Percentiles rank a stretch among this genome's conserved stretches.
Conservation (phyloP, 2,888 invertebrate genomes). For the Entomobrya proxima region DNA sequence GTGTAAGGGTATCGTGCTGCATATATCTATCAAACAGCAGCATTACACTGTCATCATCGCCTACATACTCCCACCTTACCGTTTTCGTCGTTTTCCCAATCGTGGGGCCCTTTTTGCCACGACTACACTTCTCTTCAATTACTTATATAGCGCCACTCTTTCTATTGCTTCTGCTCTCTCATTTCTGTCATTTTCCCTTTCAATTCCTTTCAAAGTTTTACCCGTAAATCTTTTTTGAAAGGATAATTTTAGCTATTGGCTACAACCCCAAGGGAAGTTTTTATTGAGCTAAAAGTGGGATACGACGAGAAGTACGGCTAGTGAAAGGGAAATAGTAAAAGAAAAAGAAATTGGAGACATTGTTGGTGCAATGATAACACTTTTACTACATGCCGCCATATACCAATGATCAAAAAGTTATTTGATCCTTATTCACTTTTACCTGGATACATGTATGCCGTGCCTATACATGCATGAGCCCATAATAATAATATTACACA, state of each 20-base stretch:
- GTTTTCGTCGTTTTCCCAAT: conserved; percentile 17
- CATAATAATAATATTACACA: conserved; percentile 17
- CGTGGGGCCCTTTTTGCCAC: conserved; percentile 1
- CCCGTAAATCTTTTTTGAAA: conserved; percentile 75
- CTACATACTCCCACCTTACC: conserved; percentile 15
- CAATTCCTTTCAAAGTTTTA: conserved; percentile 72
- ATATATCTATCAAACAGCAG: no score
- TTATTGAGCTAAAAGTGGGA: conserved; percentile 59
- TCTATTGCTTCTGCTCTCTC: conserved; percentile 53
- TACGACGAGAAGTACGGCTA: conserved; percentile 13
- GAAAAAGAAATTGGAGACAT: conserved; percentile 49
- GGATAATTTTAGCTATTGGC: conserved; percentile 73
- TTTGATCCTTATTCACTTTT: conserved; percentile 8
- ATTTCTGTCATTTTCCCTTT: conserved; percentile 71
- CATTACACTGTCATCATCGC: neutral
- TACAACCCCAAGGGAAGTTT: conserved; percentile 55
- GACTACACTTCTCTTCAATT: conserved; percentile 29
- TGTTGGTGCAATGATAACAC: conserved; percentile 59
- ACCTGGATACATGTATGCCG: no score
- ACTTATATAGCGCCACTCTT: conserved; percentile 14
- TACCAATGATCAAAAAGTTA: conserved; percentile 43
- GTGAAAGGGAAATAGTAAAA: conserved; percentile 34
- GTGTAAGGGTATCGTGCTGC: neutral
- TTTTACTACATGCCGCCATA: conserved; percentile 1
- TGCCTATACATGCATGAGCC: neutral